Evolutionary conservation across 2,797 vertebrate genomes (phyloP).

Genomic region (Pseudochromis fuscus): DNA sequence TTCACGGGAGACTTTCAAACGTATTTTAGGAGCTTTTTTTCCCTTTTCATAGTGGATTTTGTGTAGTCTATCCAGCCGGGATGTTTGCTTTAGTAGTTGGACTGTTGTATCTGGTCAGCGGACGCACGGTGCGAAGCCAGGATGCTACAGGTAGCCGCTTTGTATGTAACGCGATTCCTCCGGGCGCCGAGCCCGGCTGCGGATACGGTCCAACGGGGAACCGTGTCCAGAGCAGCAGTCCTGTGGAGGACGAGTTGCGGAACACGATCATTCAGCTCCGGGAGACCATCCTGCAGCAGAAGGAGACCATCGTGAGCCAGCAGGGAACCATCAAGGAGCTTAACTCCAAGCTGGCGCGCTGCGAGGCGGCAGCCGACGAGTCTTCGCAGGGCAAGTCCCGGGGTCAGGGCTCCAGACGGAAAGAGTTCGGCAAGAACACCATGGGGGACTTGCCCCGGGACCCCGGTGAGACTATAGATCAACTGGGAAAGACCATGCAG

Average conservation of each 20-base stretch:
- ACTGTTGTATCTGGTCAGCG: conserved; percentile 79
- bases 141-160: conserved; percentile 89
- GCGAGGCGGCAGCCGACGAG: conserved; percentile 86
- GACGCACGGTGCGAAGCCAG: conserved; percentile 69
- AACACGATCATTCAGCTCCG: conserved; percentile 93
- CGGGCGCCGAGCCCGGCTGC: conserved; percentile 88
- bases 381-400: conserved; percentile 84
- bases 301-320: conserved; percentile 94
- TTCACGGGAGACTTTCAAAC: conserved; percentile 9
- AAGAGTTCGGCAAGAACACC: conserved; percentile 89
- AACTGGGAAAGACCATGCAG: conserved; percentile 97
- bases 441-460: conserved; percentile 97
- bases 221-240: conserved; percentile 85
- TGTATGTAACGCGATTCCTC: conserved; percentile 94
- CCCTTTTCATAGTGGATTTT: conserved; percentile 23
- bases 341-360: conserved; percentile 93
- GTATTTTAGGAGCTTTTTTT: conserved; percentile 11
- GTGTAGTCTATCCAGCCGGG: conserved; percentile 36
- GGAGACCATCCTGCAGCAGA: conserved; percentile 96
- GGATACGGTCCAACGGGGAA: conserved; percentile 84
- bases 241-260: conserved; percentile 92
- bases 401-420: conserved; percentile 85
- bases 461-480: conserved; percentile 91
- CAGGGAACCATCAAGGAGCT: conserved; percentile 95
- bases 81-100: conserved; percentile 86